Evolutionary conservation across 2,113 vertebrate genomes (phyloP), one percentile per base, ranked within the genome.

Genomic region (Sturnus vulgaris): DNA sequence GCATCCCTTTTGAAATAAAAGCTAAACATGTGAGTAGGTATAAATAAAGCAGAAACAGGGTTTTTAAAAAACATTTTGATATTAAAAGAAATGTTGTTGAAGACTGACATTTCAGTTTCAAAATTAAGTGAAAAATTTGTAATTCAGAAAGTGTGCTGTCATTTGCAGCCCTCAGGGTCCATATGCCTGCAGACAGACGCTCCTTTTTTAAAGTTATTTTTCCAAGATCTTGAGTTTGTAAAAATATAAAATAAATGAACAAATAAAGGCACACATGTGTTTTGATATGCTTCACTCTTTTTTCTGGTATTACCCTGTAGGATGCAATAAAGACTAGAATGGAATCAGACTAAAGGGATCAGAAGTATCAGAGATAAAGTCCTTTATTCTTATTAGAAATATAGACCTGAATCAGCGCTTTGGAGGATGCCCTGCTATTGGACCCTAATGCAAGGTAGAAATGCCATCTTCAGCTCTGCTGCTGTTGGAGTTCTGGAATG

Each of bases 121-220:
- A 95, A 91, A 92, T 75, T 66, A 73, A 84, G 21, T 33, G 16
- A 86, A 92, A 87, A 82, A 88, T 20, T 55, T 96, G 39, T 87
- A 52, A 71, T 84, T 88, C 65, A 82, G 47, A 55, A 91, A 39
- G 19, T 28, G 82, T 84, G 33, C 60, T 73, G 64, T 86, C 23
- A 46, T 73, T 72, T 81, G 50, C 87, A 93, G 63, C 68, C 28
- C 68, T 89, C 56, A 25, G 55, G 15, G 39, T 81, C 60, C n/a
- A 20, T 88, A 71, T 46, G 52, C 35, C 57, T 96, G 12, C 23
- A 86, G 60, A 83, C 39, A 83, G 72, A 70, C 7, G 1, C 33
- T 88, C 17, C 20, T 39, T 88, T 83, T 76, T 35, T 6, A 77
- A 79, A 86, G n/a, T 30, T 0, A 49, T 77, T 86, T 86, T 89